A percentile compares a stretch with the other conserved stretches of the same genome.
phyloP scores from a whole-genome alignment of 2,888 invertebrate genomes.

The Dioctria linearis region DNA sequence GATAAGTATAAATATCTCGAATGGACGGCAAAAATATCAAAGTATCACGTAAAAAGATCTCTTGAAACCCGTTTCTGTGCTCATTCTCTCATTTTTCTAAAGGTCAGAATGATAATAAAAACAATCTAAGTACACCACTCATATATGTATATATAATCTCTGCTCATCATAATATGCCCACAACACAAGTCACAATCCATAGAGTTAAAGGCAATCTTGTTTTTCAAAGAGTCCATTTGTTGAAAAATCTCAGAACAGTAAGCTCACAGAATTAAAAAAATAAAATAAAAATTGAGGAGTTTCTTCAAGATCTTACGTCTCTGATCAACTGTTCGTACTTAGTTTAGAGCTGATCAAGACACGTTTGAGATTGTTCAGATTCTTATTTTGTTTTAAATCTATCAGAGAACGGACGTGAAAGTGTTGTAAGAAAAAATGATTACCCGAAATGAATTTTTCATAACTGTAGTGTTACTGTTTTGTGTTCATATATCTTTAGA shows the following conservation, averaged over 20 bases:
- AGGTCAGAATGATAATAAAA: not conserved
- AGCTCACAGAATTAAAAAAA: not conserved
- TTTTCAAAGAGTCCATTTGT: not conserved
- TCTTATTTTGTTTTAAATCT: not conserved
- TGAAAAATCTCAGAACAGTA: constrained; percentile 6
- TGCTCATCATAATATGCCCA: no score
- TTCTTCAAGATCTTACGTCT: not conserved
- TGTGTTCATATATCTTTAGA: not conserved
- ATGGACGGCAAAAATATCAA: no score
- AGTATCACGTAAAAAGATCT: not conserved
- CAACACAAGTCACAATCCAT: not conserved
- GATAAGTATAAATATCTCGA: no score
- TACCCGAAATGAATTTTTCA: not conserved
- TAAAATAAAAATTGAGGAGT: not conserved
- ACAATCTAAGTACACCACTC: not conserved
- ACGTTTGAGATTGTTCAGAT: constrained; percentile 9
- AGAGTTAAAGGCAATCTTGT: constrained; percentile 4
- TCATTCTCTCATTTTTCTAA: not conserved
- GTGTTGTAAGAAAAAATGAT: constrained; percentile 30
- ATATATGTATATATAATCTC: no score
- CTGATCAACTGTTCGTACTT: not conserved
- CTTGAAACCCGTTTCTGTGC: not conserved
- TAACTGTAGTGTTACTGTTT: not conserved
- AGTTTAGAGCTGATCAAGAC: constrained; percentile 25
- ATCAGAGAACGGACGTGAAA: not conserved